Base-by-base conservation (phyloP, 2,888 invertebrate species). In the Sceliomorpha sp. region DNA sequence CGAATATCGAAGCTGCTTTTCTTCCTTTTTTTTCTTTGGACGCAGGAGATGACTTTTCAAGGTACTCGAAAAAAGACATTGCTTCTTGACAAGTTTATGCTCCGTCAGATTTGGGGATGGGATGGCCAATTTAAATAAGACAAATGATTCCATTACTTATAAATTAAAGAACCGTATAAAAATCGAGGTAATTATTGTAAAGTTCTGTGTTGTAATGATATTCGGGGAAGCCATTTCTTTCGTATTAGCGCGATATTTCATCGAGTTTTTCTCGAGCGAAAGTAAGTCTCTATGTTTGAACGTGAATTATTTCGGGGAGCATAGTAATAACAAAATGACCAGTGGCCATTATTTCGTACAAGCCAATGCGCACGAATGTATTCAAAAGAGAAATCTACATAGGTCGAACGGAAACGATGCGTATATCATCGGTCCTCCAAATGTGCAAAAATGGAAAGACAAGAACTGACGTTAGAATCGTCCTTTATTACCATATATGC, bases 311-410 rank as follows among this genome's bases (percentile, higher is more conserved):
- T 20, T 20, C 20, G 5, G 24, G 20, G 45, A 31, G 15, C 53
- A 70, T 70, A 59, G 59, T 55, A 64, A 70, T 70, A 59, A 59
- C 47, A 50, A 55, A 70, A 64, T 70, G 70, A 70, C 70, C 70
- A 59, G 44, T 64, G 70, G 32, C 44, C 45, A 44, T 59, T 48
- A 36, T 32, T 47, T 48, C 10, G 24, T 48, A 24, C 70, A 34
- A 51, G 50, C 56, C 45, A 60, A 60, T 56, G 29, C 44, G 12
- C 44, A n/a, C 20, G 7, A 47, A 34, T n/a, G 53, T 53, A 63
- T 69, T 66, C 59, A 51, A 29, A 32, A 40, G 20, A 24, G 34
- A 15, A 31, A 15, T 6, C n/a, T 14, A 7, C 8, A 8, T 7
- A 5, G 7, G 7, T 29, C 8, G 9, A 32, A 8, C 40, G 59